phyloP scores from a whole-genome alignment of 2,113 vertebrate species.

The Otocyon megalotis region DNA sequence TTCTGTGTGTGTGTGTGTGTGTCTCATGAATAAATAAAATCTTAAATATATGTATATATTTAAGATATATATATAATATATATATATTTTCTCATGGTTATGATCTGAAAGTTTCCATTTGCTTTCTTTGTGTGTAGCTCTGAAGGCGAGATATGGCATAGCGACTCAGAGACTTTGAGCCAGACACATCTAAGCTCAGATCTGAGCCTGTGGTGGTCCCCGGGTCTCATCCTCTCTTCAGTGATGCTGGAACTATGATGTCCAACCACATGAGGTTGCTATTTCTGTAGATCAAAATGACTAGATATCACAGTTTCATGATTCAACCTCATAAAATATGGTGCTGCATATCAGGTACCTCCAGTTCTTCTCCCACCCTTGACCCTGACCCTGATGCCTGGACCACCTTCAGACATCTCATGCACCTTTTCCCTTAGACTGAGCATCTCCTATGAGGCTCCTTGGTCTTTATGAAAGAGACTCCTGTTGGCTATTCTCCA shows the following conservation, averaged over 20 bases:
- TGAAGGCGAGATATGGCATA: accelerated
- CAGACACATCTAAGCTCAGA: background rate
- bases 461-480: background rate
- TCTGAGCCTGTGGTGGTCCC: background rate
- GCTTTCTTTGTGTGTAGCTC: background rate
- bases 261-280: background rate
- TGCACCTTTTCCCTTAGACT: background rate
- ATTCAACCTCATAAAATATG: background rate
- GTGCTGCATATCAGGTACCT: background rate
- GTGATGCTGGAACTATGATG: background rate
- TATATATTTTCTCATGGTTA: background rate
- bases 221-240: background rate
- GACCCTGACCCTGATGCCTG: no score
- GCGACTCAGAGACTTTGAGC: background rate
- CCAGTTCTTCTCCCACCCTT: background rate
- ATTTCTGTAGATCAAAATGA: background rate
- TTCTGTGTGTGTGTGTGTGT: no score
- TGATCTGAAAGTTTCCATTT: background rate
- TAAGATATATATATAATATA: no score
- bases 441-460: background rate
- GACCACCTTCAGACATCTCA: background rate
- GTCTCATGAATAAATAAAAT: no score
- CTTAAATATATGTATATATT: no score
- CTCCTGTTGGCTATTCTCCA: background rate
- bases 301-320: background rate